These are phyloP conservation scores for Pipistrellus nathusii DNA, from an alignment of 2,797 vertebrate species.

Conservation along the genomic window DNA sequence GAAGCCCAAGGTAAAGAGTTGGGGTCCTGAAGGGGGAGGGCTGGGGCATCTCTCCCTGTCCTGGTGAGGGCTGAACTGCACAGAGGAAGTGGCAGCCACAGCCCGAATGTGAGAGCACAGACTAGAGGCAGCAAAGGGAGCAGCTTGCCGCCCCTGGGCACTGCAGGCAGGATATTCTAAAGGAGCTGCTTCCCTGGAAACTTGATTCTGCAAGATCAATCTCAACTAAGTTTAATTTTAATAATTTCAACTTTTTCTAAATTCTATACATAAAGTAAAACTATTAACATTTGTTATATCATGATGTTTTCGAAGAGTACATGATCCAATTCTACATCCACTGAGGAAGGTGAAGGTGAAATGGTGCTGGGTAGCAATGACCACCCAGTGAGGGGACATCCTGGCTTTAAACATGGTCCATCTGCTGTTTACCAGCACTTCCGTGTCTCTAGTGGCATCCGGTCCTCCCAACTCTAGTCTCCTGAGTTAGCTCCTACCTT, in stretches of 20 bases:
- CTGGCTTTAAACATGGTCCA: not conserved
- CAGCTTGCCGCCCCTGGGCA: not conserved
- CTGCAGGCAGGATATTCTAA: not conserved
- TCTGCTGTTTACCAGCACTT: not conserved
- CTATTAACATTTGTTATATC: not conserved
- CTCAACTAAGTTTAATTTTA: constrained; percentile 1
- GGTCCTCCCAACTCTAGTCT: not conserved
- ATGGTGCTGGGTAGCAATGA: not conserved
- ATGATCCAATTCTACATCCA: not conserved
- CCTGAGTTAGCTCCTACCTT: not conserved
- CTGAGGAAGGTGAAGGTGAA: not conserved
- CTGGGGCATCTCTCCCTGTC: too few relatives aligned
- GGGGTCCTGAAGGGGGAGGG: not conserved
- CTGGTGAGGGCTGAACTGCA: not conserved
- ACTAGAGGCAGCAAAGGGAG: not conserved
- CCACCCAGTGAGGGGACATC: fast-evolving
- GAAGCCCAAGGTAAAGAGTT: not conserved
- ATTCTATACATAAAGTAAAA: constrained; percentile 5
- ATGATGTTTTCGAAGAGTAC: not conserved
- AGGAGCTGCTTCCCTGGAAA: not conserved
- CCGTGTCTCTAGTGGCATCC: not conserved
- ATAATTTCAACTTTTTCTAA: not conserved
- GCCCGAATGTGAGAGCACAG: not conserved
- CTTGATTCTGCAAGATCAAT: not conserved
- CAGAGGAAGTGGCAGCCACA: not conserved